Evolutionary conservation across 92 coral and sea anemone species (phyloP).

Genomic region (Anthopleura xanthogrammica): DNA sequence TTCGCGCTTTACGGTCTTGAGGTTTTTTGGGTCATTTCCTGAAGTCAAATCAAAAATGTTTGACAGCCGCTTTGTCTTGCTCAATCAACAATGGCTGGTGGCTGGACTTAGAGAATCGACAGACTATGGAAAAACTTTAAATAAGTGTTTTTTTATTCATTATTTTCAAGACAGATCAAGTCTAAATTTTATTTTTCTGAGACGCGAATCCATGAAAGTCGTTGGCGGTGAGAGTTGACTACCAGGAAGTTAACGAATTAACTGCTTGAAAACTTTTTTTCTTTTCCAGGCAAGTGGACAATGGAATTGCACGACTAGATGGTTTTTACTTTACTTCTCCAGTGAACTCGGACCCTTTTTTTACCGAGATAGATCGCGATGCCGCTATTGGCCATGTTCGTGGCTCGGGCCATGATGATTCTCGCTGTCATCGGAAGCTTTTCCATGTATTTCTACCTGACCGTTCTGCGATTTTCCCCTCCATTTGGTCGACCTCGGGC

Average conservation of each 20-base stretch:
- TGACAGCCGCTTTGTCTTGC: slow-evolving; percentile 28
- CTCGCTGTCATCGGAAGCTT: slow-evolving; percentile 37
- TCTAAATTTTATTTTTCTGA: no score
- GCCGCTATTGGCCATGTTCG: slow-evolving; percentile 37
- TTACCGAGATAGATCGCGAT: neutral
- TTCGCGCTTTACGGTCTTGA: neutral
- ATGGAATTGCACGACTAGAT: neutral
- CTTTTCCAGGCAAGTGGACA: neutral
- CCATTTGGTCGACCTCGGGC: neutral
- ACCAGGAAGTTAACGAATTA: neutral
- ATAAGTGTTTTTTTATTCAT: no score
- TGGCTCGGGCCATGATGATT: slow-evolving; percentile 37
- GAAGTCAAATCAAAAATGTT: neutral
- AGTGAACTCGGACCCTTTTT: neutral
- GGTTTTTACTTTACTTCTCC: neutral
- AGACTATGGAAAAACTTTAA: neutral
- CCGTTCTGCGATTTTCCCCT: slow-evolving; percentile 20
- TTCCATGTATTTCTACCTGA: slow-evolving; percentile 31
- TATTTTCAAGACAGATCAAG: no score
- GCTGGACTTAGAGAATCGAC: neutral
- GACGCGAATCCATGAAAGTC: no score
- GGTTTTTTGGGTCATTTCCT: neutral
- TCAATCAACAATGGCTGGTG: neutral
- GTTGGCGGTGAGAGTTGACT: neutral
- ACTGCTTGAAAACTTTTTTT: neutral